Conservation (phyloP, 2,888 invertebrate genomes). For the Anthrax anthrax region DNA sequence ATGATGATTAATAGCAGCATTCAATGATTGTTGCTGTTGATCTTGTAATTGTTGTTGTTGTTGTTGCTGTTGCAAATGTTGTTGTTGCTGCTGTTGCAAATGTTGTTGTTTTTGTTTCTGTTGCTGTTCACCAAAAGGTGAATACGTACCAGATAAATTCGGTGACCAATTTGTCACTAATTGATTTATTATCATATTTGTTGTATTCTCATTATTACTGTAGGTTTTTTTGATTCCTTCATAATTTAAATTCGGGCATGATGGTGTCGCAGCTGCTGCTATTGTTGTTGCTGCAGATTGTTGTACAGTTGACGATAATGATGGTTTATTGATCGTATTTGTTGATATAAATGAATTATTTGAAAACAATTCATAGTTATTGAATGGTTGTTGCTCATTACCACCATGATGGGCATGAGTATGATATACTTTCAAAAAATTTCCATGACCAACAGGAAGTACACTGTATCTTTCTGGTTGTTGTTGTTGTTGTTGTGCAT, state of each 20-base stretch:
- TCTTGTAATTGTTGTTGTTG: conserved; percentile 3
- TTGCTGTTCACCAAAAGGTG: conserved; percentile 22
- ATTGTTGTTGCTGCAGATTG: not conserved
- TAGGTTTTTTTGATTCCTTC: conserved; percentile 1
- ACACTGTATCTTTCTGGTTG: conserved; percentile 30
- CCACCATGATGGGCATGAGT: conserved; percentile 14
- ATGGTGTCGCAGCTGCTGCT: not conserved
- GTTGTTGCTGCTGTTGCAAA: conserved; percentile 7
- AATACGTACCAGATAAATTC: conserved; percentile 27
- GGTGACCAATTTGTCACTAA: conserved; percentile 32
- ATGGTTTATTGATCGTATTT: conserved; percentile 1
- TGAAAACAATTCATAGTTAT: conserved; percentile 31
- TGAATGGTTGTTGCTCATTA: conserved; percentile 17
- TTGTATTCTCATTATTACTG: conserved; percentile 14
- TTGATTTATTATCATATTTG: conserved; percentile 29
- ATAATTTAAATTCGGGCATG: not conserved
- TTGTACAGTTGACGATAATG: not conserved
- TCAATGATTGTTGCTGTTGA: not conserved
- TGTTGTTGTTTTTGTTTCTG: conserved; percentile 9
- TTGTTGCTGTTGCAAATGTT: conserved; percentile 10
- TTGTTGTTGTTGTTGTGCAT: conserved; percentile 7
- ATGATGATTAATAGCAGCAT: too few species aligned
- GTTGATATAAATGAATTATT: conserved; percentile 22
- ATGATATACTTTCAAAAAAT: conserved; percentile 32
- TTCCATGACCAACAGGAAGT: conserved; percentile 30